A percentile compares a stretch with the other conserved stretches of the same genome.
These are phyloP conservation scores for Yponomeuta sedellus DNA, from an alignment of 2,888 invertebrate genomes.

Conservation along the genomic window DNA sequence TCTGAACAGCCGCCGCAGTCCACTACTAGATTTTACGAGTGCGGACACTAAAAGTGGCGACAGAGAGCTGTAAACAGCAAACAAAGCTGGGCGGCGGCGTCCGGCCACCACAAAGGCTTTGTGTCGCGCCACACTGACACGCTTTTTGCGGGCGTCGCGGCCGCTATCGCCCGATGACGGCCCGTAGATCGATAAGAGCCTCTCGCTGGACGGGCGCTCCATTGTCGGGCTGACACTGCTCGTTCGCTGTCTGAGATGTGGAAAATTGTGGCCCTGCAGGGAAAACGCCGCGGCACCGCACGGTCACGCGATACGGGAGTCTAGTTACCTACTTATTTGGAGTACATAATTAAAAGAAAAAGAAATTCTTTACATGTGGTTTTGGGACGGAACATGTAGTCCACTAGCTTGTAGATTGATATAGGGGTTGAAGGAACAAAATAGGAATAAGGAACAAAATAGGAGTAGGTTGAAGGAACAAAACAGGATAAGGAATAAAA, in stretches of 20 bases:
- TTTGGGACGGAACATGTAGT: too few species aligned
- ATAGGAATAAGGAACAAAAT: too few species aligned
- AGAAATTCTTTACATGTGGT: too few species aligned
- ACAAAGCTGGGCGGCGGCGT: conserved; percentile 61
- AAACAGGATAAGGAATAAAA: too few species aligned
- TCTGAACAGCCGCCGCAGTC: conserved; percentile 17
- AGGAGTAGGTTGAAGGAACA: too few species aligned
- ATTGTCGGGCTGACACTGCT: conserved; percentile 69
- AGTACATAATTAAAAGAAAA: too few species aligned
- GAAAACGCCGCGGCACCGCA: background rate
- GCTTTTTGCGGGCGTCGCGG: conserved; percentile 62
- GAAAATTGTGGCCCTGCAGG: conserved; percentile 68
- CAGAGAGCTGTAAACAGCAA: conserved; percentile 65
- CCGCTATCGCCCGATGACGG: conserved; percentile 73
- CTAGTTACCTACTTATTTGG: too few species aligned
- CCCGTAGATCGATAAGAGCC: conserved; percentile 74
- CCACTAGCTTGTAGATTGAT: too few species aligned
- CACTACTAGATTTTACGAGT: conserved; percentile 30
- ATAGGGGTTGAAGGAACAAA: too few species aligned
- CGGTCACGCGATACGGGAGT: too few species aligned
- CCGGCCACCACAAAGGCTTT: conserved; percentile 69
- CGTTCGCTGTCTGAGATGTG: conserved; percentile 60
- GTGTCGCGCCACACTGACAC: conserved; percentile 66
- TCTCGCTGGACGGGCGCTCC: conserved; percentile 68
- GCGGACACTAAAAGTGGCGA: conserved; percentile 53